Percentiles rank a stretch among this genome's conserved stretches.
Conservation (phyloP, 2,888 invertebrate species). For the Polymixis flavicincta region DNA sequence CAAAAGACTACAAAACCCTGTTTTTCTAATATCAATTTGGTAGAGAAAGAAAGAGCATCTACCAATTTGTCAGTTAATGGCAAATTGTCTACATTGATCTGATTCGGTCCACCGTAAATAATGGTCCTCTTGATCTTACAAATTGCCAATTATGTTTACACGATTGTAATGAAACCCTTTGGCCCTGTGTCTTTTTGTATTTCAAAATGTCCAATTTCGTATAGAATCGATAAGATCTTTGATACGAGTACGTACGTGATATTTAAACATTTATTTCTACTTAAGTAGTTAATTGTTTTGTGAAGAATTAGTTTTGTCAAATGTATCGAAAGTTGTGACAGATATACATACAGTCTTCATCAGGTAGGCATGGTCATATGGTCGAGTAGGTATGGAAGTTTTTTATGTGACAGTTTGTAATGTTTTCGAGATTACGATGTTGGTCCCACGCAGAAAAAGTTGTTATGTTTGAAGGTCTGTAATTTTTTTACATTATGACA, state of each 20-base stretch:
- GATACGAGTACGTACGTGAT: background rate
- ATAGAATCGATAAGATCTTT: background rate
- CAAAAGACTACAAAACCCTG: background rate
- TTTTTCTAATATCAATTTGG: background rate
- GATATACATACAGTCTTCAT: background rate
- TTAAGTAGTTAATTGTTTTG: background rate
- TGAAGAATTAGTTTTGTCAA: background rate
- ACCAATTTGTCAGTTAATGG: slow-evolving; percentile 44
- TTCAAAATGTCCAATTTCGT: slow-evolving; percentile 34
- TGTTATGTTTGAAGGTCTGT: too few species aligned
- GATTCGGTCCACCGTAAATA: slow-evolving; percentile 53
- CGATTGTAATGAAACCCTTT: slow-evolving; percentile 58
- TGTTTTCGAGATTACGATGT: background rate
- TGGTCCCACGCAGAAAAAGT: too few species aligned
- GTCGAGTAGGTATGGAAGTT: background rate
- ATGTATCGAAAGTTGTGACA: background rate
- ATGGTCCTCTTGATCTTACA: slow-evolving; percentile 57
- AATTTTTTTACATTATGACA: too few species aligned
- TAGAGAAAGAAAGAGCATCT: slow-evolving; percentile 4
- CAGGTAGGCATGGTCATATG: background rate
- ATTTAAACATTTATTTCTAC: background rate
- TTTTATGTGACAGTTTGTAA: background rate
- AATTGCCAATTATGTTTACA: slow-evolving; percentile 63
- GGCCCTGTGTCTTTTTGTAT: slow-evolving; percentile 39
- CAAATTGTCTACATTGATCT: slow-evolving; percentile 52